Conservation (phyloP, 2,797 vertebrate genomes). For the Erethizon dorsatum region DNA sequence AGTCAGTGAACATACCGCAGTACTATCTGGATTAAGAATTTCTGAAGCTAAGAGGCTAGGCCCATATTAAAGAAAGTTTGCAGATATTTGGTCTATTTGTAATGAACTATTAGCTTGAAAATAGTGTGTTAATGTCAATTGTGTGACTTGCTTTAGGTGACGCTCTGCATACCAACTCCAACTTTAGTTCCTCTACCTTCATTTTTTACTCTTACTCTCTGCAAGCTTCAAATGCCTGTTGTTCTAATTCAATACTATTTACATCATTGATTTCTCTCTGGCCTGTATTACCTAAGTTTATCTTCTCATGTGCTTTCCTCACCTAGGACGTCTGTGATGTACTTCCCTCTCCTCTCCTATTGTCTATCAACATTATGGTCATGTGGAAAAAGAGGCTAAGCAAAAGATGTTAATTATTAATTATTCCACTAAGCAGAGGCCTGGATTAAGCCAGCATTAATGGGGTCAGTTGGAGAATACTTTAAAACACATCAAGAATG, state of each 20-base stretch:
- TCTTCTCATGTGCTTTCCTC: neutral
- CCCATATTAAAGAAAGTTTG: too few species aligned
- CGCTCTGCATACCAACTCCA: too few species aligned
- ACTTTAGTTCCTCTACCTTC: neutral
- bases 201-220: neutral
- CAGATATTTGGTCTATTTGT: too few species aligned
- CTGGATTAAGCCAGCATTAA: neutral
- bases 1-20: too few species aligned
- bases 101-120: too few species aligned
- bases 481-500: neutral
- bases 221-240: neutral
- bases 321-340: neutral
- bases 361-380: neutral
- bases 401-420: neutral
- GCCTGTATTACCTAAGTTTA: slow-evolving; percentile 9
- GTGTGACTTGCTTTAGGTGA: too few species aligned
- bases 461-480: neutral
- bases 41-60: too few species aligned
- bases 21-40: too few species aligned
- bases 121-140: too few species aligned
- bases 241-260: neutral
- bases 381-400: slow-evolving; percentile 2
- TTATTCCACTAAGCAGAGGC: neutral
- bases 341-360: neutral
- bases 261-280: neutral